Evolutionary conservation across 2,888 invertebrate genomes (phyloP).

Genomic region (Choreutis nemorana): DNA sequence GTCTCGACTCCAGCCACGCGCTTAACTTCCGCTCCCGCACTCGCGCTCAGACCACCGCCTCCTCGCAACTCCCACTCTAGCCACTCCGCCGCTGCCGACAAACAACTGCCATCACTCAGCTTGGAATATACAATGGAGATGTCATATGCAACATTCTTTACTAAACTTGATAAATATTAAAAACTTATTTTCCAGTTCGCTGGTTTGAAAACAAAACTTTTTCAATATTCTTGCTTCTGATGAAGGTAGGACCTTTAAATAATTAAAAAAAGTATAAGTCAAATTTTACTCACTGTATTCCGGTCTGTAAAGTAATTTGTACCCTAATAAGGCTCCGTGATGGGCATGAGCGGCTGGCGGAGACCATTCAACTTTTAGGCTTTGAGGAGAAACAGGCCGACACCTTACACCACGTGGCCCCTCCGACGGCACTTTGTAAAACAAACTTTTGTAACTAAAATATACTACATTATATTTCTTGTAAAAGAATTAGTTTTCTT

Average conservation of each 20-base stretch:
- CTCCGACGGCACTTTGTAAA: slow-evolving; percentile 74
- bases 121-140: slow-evolving; percentile 19
- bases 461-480: not conserved
- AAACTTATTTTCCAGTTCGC: no score
- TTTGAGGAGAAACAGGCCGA: slow-evolving; percentile 79
- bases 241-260: no score
- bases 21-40: slow-evolving; percentile 73
- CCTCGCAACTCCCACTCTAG: slow-evolving; percentile 57
- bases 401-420: slow-evolving; percentile 79
- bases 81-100: slow-evolving; percentile 61
- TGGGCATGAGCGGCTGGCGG: slow-evolving; percentile 76
- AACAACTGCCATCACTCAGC: slow-evolving; percentile 62
- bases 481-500: not conserved
- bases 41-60: slow-evolving; percentile 24
- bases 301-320: slow-evolving; percentile 84
- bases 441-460: not conserved
- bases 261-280: no score
- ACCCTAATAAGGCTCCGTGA: slow-evolving; percentile 81
- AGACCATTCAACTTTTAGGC: slow-evolving; percentile 81
- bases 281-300: slow-evolving; percentile 51
- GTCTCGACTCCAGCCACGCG: slow-evolving; percentile 82
- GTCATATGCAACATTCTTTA: no score
- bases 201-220: no score
- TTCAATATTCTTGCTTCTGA: no score
- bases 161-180: no score